Percentiles rank a stretch among this genome's conserved stretches.
Conservation (phyloP, 2,113 vertebrate genomes). For the Cyrtonyx montezumae region DNA sequence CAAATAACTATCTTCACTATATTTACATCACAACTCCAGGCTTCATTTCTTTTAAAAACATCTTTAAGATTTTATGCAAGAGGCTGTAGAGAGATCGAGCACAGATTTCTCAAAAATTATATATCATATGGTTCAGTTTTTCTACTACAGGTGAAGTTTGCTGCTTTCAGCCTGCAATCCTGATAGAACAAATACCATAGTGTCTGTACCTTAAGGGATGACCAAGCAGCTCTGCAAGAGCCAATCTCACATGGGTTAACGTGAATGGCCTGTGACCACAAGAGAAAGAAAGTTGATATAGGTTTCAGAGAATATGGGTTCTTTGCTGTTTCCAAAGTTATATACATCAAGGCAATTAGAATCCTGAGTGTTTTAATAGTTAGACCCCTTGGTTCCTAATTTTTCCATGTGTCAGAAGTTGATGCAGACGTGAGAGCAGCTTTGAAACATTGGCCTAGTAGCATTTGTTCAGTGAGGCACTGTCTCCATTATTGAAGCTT, state of each 20-base stretch:
- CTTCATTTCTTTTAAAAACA: neutral
- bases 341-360: neutral
- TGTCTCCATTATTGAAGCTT: conserved; percentile 32
- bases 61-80: neutral
- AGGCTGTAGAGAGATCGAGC: neutral
- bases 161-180: neutral
- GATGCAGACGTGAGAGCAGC: neutral
- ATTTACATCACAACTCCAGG: neutral
- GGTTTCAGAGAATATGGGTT: neutral
- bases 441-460: neutral
- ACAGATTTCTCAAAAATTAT: neutral
- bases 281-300: neutral
- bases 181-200: neutral
- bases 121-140: neutral
- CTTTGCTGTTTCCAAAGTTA: neutral
- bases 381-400: neutral
- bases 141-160: neutral
- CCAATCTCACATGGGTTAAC: neutral
- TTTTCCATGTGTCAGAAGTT: neutral
- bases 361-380: neutral
- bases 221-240: neutral
- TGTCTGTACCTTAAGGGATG: neutral
- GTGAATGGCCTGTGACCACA: neutral
- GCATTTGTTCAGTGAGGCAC: conserved; percentile 51
- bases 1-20: neutral